Evolutionary conservation across 2,113 vertebrate species (phyloP), one percentile per base, ranked within the genome.

Genomic region (Oncorhynchus kisutch): DNA sequence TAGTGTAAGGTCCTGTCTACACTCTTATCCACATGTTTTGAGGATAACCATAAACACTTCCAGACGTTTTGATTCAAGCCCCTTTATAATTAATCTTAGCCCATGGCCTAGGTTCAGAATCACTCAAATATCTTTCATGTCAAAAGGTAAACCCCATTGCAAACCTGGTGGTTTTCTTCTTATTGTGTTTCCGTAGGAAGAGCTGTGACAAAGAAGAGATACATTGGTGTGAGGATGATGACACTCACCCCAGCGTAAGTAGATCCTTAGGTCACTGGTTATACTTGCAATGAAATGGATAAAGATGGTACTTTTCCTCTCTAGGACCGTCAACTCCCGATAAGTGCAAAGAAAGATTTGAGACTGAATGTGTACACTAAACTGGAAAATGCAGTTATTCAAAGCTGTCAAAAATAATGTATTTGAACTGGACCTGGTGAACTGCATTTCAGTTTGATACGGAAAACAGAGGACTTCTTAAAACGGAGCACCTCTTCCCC

Each of bases 151-250:
- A 57, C 54, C 54, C 54, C 20, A 5, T 18, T 20, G 16, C 54
- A 57, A 57, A 57, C 54, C 20, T 16, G 22, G 24, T 22, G n/a
- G 16, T 29, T 31, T 13, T 29, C 14, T 67, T 22, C 4, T 20
- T 81, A 2, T 48, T n/a, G 67, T 11, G 31, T 77, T 64, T 72
- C 12, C 79, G 34, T 9, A 99, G 97, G 97, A 67, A 94, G 94
- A 88, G 86, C 92, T 51, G 71, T 91, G 70, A 91, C 93, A 62
- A 99, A 96, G 91, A 99, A 99, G 91, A 98, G 95, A 81, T 99
- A 98, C 70, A 96, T 99, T 3, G 98, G 97, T 60, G 96, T 99
- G 73, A 92, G 97, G 76, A 99, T 99, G 98, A 96, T 98, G 95
- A 97, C 97, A 0, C 95, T 99, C 59, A 96, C 92, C 12, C 89